Conservation (phyloP, 1,140 invertebrate species). For the Pseudomyrmex flavicornis region DNA sequence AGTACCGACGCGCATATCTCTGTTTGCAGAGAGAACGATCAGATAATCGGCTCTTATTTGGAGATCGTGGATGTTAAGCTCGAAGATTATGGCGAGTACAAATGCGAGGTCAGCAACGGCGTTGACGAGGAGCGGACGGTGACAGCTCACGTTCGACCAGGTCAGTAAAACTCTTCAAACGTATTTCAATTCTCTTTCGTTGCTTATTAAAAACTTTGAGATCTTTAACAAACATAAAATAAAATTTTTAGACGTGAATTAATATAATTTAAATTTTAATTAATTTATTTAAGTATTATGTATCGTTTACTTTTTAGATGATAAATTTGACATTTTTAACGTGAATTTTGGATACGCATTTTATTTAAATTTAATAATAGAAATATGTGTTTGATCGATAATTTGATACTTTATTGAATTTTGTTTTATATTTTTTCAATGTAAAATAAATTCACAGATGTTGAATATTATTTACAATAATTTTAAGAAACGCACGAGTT, state of each 20-base stretch:
- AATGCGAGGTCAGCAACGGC: constrained; percentile 86
- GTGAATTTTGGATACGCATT: neutral
- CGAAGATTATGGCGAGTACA: constrained; percentile 89
- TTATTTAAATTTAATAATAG: neutral
- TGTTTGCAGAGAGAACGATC: constrained; percentile 87
- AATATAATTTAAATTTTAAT: neutral
- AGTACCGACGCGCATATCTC: neutral
- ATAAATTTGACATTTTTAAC: neutral
- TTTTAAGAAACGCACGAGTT: neutral
- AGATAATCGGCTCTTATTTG: constrained; percentile 90
- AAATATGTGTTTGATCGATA: no score
- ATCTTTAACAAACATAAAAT: neutral
- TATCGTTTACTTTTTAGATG: neutral
- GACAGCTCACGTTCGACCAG: constrained; percentile 81
- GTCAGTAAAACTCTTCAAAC: constrained; percentile 71
- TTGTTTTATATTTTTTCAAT: no score
- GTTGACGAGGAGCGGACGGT: constrained; percentile 84
- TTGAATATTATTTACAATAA: neutral
- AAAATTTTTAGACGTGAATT: neutral
- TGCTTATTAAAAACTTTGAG: neutral
- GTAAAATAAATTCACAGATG: no score
- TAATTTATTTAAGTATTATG: neutral
- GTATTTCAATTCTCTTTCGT: neutral
- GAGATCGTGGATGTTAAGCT: constrained; percentile 86
- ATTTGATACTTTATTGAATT: no score